Evolutionary conservation across 2,113 vertebrate genomes (phyloP), one percentile per base, ranked within the genome.

Genomic region (Forbesichthys agassizii): DNA sequence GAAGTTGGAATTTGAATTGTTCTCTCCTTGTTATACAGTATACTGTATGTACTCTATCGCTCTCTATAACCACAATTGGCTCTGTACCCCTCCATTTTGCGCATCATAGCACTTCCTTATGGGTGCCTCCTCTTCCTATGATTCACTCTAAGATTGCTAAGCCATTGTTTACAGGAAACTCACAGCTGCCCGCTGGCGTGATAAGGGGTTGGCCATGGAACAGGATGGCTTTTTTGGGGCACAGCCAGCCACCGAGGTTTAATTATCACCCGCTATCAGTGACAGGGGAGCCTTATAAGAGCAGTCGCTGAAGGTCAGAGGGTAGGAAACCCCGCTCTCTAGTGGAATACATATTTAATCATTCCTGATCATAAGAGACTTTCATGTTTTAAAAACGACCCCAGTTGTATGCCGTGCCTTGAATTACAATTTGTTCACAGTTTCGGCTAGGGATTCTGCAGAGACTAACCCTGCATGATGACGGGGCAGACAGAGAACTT

Each of bases 291-390:
- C 73, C 69, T 69, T 84, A 69, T 61, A 49, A 65, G 69, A 77
- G 68, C 33, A 18, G 80, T 78, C 83, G 73, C 70, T 78, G 83
- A 89, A 90, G 85, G 88, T 88, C 86, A 87, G 68, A 68, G 77
- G 73, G 63, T 73, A 76, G 61, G 46, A 68, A 82, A 79, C 68
- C 67, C 64, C 52, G 57, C 67, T 87, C 83, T 88, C 81, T 58
- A 16, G 68, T 68, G 71, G 76, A 89, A 86, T 89, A 77, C 73
- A 83, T 86, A 86, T 89, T 88, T 88, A 90, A 87, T 90, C 72
- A 18, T 69, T 65, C 46, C 60, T 48, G 54, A 69, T 79, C 42
- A 61, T 16, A 48, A 62, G 49, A 80, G 74, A 63, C 68, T 49
- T 73, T 48, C 57, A 56, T 64, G 63, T 69, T 88, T 71, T 71